These are phyloP conservation scores for Himalopsyche phryganea DNA, from an alignment of 1,140 invertebrate genomes.

Conservation along the genomic window DNA sequence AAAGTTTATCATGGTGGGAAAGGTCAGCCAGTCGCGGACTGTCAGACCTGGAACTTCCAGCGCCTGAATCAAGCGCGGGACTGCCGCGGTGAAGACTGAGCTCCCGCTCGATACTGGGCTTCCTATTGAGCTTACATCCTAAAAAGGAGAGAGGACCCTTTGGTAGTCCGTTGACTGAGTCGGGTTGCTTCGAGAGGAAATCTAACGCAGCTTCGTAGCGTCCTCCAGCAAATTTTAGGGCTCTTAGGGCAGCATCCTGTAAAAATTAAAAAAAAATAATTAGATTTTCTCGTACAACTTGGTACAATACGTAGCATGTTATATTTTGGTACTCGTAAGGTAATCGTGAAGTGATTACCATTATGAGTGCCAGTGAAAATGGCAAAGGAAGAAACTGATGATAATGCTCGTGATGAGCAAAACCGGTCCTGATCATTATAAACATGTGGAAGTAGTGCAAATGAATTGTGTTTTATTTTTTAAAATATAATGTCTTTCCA, in stretches of 20 bases:
- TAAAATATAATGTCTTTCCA: too few relatives aligned
- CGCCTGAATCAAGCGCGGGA: conserved; percentile 81
- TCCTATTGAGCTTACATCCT: conserved; percentile 75
- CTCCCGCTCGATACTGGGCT: conserved; percentile 82
- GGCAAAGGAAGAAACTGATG: too few relatives aligned
- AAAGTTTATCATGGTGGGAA: conserved; percentile 53
- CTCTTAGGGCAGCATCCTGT: conserved; percentile 65
- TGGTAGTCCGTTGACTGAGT: conserved; percentile 54
- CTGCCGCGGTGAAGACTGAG: conserved; percentile 71
- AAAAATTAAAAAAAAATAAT: conserved; percentile 35
- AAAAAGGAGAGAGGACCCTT: conserved; percentile 57
- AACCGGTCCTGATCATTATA: too few relatives aligned
- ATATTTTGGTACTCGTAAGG: too few relatives aligned
- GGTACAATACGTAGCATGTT: too few relatives aligned
- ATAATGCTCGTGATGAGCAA: too few relatives aligned
- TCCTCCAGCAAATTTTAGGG: conserved; percentile 64
- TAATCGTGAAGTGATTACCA: too few relatives aligned
- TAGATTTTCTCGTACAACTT: conserved; percentile 3
- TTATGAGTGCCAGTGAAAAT: too few relatives aligned
- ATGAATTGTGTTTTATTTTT: too few relatives aligned
- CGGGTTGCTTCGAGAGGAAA: conserved; percentile 63
- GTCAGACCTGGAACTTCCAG: conserved; percentile 83
- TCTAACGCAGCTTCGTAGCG: conserved; percentile 68
- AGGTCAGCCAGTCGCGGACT: conserved; percentile 68
- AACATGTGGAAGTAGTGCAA: too few relatives aligned